Evolutionary conservation across 2,797 vertebrate species (phyloP).

Genomic region (Chaunax sp.): DNA sequence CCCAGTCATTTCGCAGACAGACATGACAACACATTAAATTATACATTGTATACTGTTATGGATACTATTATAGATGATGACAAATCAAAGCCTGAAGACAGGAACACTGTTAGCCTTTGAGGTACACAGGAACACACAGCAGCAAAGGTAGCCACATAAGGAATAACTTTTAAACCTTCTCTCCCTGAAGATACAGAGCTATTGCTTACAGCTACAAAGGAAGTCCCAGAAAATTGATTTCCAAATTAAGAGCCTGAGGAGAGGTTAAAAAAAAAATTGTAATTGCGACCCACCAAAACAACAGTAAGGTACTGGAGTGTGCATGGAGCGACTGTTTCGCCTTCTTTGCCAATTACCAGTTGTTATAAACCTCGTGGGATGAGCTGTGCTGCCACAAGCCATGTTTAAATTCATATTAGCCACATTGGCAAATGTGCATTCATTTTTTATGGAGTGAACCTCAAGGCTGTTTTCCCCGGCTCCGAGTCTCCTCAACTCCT

Average conservation of each 20-base stretch:
- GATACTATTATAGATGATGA: too few relatives aligned
- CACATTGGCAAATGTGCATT: slow-evolving; percentile 49
- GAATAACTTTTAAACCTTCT: background rate
- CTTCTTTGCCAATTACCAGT: slow-evolving; percentile 23
- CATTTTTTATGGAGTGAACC: slow-evolving; percentile 39
- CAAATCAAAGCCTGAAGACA: slow-evolving; percentile 13
- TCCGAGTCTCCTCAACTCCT: background rate
- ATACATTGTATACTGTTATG: too few relatives aligned
- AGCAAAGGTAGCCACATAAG: background rate
- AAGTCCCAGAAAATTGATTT: slow-evolving; percentile 2
- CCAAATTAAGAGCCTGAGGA: slow-evolving; percentile 29
- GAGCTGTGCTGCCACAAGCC: slow-evolving; percentile 16
- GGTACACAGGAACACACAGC: background rate
- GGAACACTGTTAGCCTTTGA: background rate
- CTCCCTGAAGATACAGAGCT: background rate
- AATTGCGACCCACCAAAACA: background rate
- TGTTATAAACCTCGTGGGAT: background rate
- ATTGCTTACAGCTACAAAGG: background rate
- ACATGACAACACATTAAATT: too few relatives aligned
- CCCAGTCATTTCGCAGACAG: background rate
- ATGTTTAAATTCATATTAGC: slow-evolving; percentile 53
- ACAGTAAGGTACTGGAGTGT: background rate
- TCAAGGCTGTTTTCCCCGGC: slow-evolving; percentile 20
- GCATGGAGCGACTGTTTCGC: background rate
- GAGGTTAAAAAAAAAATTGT: background rate